Base-by-base conservation (phyloP, 1,140 invertebrate species). In the Drosophila littoralis region DNA sequence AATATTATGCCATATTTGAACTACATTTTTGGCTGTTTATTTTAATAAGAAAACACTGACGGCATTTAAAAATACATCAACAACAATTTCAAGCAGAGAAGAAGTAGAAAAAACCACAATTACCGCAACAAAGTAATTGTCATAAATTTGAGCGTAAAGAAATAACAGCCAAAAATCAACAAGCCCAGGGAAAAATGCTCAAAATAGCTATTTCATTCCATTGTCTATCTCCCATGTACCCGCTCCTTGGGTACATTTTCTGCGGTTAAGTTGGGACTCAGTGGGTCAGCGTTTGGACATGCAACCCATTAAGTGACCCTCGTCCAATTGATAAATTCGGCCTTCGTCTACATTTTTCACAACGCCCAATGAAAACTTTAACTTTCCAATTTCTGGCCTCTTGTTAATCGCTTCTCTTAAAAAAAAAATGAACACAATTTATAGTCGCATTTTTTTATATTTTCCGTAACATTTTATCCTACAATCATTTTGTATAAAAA, bases 11-110 rank as follows among this genome's bases (percentile, higher is more conserved):
- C 82, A 84, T 67, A 57, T 79, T 77, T 79, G 46, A 76, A 60
- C 60, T 75, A 69, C 46, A 32, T 13, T 35, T 58, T 51, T 43
- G 38, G 15, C 15, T 74, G 42, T 73, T 70, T 55, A 66, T 77
- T 79, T 66, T 76, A 68, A 77, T 66, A 84, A 79, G 48, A 79
- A 76, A 75, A 63, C 72, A 42, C 81, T 66, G 76, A 50, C 59
- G 71, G 51, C 81, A 79, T 83, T 83, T 83, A 83, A 83, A 83
- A 83, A 76, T 77, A 66, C 81, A 83, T 83, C 67, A 83, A 59
- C 75, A 73, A 43, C 54, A 65, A 57, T 48, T 70, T 81, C 57
- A 58, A 43, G 43, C 42, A 79, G 61, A 60, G 46, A 64, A 36
- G 22, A 65, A 35, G 28, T 0, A 22, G 46, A 59, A 60, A 40